Base-by-base conservation (phyloP, 2,888 invertebrate species). In the Tyria jacobaeae region DNA sequence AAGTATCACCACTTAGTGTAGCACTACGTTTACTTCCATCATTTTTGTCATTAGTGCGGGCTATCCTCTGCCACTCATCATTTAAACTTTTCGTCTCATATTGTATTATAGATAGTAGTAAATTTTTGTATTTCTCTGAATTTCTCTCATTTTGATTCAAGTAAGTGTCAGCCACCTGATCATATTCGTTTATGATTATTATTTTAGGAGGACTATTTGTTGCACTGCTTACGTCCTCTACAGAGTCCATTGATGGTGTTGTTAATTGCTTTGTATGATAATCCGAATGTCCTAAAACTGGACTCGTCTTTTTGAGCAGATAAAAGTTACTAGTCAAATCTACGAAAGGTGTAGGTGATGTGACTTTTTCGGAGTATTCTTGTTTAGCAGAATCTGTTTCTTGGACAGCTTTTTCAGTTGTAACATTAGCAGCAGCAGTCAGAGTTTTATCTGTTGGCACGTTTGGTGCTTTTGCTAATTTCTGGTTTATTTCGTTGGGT, bases 91-190 rank as follows among this genome's bases (percentile, higher is more conserved):
- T 76, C 0, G 78, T 79, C 73, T 87, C 84, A 64, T 73, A 84
- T 64, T 83, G 79, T 24, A 87, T 78, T 56, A 87, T 71, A 9
- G 86, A 82, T 3, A 84, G 57, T 0, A 87, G 63, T 9, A 87
- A 68, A 68, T 74, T 80, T 41, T 68, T 80, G 17, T 69, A 69
- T 1, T 61, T 61, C 0, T 71, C 62, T 5, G 53, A 37, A 21
- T 61, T 64, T 15, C 39, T 55, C 15, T 2, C 56, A 6, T 5
- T 60, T 71, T 61, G 5, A 7, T 5, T 60, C 70, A 60, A 4
- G 5, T 7, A 17, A 3, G 47, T 55, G 21, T 35, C 66, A 35
- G 7, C 34, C 0, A 64, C 14, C 1, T 57, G 55, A 6, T 64
- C 70, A 47, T 76, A 68, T 27, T 82, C 77, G 47, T 82, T 76